Evolutionary conservation across 2,113 vertebrate genomes (phyloP), one percentile per base, ranked within the genome.

Genomic region (Gobio gobio): DNA sequence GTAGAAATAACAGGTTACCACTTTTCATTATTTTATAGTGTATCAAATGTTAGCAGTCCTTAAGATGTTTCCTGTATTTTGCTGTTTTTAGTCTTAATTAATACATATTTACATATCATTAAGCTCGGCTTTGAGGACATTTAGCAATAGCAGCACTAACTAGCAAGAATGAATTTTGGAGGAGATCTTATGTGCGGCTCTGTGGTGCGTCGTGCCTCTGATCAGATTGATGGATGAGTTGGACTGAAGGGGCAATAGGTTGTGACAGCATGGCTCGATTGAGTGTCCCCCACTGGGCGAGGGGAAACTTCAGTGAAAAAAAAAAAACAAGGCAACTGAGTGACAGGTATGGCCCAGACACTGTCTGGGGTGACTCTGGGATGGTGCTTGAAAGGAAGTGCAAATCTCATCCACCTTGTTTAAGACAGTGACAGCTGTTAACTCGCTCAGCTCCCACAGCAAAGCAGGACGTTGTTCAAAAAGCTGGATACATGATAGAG

Each of bases 291-390:
- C 45, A 45, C 59, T 56, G 45, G 83, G 58, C 8, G 1, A 77
- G 76, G 70, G 61, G 68, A 70, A 43, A 68, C 51, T 63, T 78
- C 43, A 78, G 82, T 58, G 72, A 61, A 73, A 68, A 36, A 73
- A 68, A 36, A 29, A 70, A 86, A 82, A 85, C 78, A 58, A 80
- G 58, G 49, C 68, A 13, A 63, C 26, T 83, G 86, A 85, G 75
- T 87, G 87, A 87, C 89, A 86, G 86, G 66, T 24, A 36, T n/a
- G 66, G 84, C 40, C 66, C 20, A 51, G 66, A 66, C 70, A 47
- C 70, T 51, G 33, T 64, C 74, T 54, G 74, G 59, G 51, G 84
- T 80, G 33, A 80, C 77, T 51, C 24, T 24, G 36, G 80, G 26
- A 76, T 86, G 80, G 66, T 78, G 80, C 73, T 83, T 83, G 73